Evolutionary conservation across 2,113 vertebrate species (phyloP).

Genomic region (Castor canadensis): DNA sequence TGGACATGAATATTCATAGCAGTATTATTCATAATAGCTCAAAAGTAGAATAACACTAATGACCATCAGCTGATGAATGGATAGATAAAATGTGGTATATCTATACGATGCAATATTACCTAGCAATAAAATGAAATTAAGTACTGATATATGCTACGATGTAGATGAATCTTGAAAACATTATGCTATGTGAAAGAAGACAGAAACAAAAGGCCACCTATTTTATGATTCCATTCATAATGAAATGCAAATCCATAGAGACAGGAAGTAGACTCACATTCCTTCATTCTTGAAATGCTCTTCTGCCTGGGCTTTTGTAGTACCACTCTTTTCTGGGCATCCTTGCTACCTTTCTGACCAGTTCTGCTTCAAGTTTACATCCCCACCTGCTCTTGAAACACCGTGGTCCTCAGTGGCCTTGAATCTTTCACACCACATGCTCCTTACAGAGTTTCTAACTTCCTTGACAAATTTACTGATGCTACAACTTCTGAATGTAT

Average conservation of each 20-base stretch:
- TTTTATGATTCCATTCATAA: background rate
- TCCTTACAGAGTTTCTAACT: background rate
- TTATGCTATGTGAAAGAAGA: slow-evolving; percentile 2
- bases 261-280: background rate
- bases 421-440: background rate
- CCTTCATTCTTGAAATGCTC: background rate
- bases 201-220: background rate
- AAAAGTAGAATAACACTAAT: background rate
- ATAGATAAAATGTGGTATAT: background rate
- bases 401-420: rapidly evolving
- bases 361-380: background rate
- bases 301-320: background rate
- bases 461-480: background rate
- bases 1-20: slow-evolving; percentile 22
- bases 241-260: background rate
- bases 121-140: background rate
- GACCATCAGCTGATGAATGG: background rate
- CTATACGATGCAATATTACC: background rate
- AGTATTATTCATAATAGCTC: background rate
- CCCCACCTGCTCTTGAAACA: background rate
- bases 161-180: background rate
- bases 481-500: background rate
- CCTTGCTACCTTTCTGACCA: background rate
- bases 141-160: background rate
- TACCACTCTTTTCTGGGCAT: background rate